A percentile compares a stretch with the other conserved stretches of the same genome.
phyloP scores from a whole-genome alignment of 2,113 vertebrate species.

The Oenanthe oenanthe region DNA sequence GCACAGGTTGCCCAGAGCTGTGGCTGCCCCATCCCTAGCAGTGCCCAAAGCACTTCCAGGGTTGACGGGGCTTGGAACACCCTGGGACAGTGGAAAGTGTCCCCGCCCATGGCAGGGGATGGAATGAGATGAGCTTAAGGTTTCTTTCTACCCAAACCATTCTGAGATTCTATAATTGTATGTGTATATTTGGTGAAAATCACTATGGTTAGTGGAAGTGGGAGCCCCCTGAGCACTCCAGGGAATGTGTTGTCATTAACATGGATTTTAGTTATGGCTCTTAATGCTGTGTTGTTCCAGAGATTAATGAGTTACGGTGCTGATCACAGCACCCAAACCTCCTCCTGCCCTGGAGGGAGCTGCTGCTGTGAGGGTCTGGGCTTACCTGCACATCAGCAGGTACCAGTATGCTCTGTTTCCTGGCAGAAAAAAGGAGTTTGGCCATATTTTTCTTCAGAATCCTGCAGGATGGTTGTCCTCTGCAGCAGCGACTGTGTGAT shows the following conservation, averaged over 20 bases:
- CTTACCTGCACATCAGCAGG: not conserved
- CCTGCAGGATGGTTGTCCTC: not conserved
- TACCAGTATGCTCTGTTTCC: not conserved
- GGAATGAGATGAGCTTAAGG: not conserved
- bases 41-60: no score
- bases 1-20: not conserved
- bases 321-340: not conserved
- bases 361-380: not conserved
- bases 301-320: rapidly evolving
- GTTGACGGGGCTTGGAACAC: not conserved
- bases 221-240: not conserved
- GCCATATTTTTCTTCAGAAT: not conserved
- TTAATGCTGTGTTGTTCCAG: not conserved
- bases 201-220: rapidly evolving
- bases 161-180: not conserved
- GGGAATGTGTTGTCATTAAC: not conserved
- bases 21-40: not conserved
- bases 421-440: not conserved
- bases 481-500: rapidly evolving
- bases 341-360: not conserved
- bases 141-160: not conserved
- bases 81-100: not conserved
- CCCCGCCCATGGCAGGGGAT: not conserved
- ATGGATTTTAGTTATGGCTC: not conserved
- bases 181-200: not conserved